Evolutionary conservation across 2,888 invertebrate genomes (phyloP).

Genomic region (Tetranychus piercei): DNA sequence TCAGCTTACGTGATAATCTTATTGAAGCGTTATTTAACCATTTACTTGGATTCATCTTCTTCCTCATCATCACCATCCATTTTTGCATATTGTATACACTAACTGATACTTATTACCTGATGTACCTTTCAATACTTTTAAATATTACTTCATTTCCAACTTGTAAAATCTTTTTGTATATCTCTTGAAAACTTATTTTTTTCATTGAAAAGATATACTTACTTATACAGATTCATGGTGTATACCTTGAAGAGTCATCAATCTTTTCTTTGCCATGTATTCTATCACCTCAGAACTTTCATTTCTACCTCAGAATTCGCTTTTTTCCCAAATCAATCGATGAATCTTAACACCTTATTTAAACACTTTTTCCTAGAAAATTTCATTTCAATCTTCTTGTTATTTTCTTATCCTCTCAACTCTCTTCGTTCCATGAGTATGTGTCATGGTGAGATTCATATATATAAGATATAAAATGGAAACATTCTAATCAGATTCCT

Average conservation of each 20-base stretch:
- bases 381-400: neutral
- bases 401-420: neutral
- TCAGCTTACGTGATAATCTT: neutral
- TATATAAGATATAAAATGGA: neutral
- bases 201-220: neutral
- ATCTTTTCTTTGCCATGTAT: neutral
- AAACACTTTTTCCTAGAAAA: neutral
- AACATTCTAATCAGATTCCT: neutral
- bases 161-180: neutral
- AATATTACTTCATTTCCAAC: neutral
- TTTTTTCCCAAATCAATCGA: neutral
- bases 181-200: neutral
- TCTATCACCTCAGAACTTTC: neutral
- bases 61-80: neutral
- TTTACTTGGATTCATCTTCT: neutral
- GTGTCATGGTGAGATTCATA: neutral
- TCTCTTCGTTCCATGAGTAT: too few species aligned
- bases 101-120: neutral
- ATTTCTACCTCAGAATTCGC: neutral
- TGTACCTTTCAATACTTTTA: neutral
- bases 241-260: neutral
- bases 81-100: neutral
- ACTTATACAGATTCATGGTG: neutral
- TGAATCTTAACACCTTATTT: constrained; percentile 1
- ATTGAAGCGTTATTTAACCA: neutral